phyloP scores from a whole-genome alignment of 2,113 vertebrate species.

The Cisticola juncidis region DNA sequence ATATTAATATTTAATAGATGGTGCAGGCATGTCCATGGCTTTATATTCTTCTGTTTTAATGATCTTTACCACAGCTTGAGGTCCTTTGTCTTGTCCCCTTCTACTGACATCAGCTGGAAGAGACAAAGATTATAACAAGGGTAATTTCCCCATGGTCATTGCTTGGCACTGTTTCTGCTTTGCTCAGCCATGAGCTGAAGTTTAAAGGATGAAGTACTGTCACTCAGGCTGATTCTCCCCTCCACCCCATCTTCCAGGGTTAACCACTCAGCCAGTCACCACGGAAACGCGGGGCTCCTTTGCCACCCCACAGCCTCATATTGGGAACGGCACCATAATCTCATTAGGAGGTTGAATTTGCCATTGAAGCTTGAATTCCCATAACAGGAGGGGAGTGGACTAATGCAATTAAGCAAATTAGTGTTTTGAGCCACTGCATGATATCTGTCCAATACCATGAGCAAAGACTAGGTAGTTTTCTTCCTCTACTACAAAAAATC shows the following conservation, averaged over 20 bases:
- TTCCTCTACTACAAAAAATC: neutral
- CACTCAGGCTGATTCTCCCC: conserved; percentile 1
- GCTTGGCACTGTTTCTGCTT: conserved; percentile 51
- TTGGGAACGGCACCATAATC: conserved; percentile 12
- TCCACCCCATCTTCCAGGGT: neutral
- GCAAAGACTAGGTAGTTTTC: neutral
- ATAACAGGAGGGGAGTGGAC: conserved; percentile 17
- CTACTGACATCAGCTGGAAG: conserved; percentile 49
- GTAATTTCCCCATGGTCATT: conserved; percentile 7
- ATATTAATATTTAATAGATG: conserved; percentile 34
- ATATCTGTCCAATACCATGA: neutral
- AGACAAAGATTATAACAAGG: conserved; percentile 28
- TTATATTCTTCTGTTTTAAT: conserved; percentile 30
- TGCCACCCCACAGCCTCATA: neutral
- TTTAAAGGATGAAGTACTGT: conserved; percentile 4
- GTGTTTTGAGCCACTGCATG: neutral
- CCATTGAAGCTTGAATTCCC: conserved; percentile 56
- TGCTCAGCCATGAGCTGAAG: conserved; percentile 20
- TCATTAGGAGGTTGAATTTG: conserved; percentile 39
- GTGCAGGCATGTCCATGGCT: neutral
- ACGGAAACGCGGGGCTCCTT: conserved; percentile 3
- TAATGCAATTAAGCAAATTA: conserved; percentile 60
- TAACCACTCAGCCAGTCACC: conserved; percentile 36
- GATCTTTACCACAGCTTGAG: conserved; percentile 45
- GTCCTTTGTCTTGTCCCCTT: conserved; percentile 47